Base-by-base conservation (phyloP, 1,140 invertebrate genomes). In the Temnothorax longispinosus region DNA sequence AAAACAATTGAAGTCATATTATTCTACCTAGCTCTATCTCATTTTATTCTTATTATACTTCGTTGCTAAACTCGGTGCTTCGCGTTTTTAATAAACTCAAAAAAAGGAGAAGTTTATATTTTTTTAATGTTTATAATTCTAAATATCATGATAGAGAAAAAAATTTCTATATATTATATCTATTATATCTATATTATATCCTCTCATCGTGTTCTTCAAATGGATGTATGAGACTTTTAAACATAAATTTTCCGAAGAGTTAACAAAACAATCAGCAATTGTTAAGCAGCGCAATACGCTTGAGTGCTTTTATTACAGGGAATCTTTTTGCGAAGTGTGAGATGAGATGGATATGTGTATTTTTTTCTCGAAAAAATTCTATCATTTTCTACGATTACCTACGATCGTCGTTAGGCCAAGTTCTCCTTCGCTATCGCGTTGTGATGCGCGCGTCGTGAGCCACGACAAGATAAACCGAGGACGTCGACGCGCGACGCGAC, bases 401-500 rank as follows among this genome's bases (percentile, higher is more conserved):
- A 21, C n/a, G 6, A 21, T 44, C 0, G 4, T 15, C 3, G 13
- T 15, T 27, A 11, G 13, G 52, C 15, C 11, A 21, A 77, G 6
- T 52, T 35, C 1, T 67, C 35, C n/a, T 8, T 27, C 38, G 38
- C 11, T 69, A 69, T 47, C 13, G n/a, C 41, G 38, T 65, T 4
- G 62, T 8, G n/a, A 76, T 41, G 27, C 21, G 18, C 27, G 27
- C 21, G 13, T 52, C 72, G 47, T 60, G 35, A 21, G 47, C 27
- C 50, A 18, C n/a, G 52, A 67, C 4, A 32, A 86, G 38, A 65
- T 78, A 44, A 78, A 82, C 50, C 44, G 76, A 41, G 15, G 15
- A 69, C 78, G 8, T 38, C 21, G 41, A 50, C 32, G 54, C 69
- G 54, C 47, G 41, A 41, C 11, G 18, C 6, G 10, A 27, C 21